Evolutionary conservation across 2,888 invertebrate species (phyloP).

Genomic region (Helicoverpa assulta): DNA sequence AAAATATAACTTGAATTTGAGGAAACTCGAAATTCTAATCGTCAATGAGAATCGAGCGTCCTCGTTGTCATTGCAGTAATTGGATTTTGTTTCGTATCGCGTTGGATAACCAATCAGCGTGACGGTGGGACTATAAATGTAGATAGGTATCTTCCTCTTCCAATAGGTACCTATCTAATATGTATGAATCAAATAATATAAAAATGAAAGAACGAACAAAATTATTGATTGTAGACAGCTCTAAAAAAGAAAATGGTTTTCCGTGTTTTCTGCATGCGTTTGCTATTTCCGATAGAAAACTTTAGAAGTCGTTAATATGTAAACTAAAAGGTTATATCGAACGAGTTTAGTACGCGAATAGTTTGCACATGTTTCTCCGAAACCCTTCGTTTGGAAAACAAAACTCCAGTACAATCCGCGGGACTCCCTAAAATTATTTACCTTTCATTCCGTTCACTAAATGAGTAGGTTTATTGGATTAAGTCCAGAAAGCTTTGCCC

Average conservation of each 20-base stretch:
- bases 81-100: constrained; percentile 69
- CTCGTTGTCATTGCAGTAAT: constrained; percentile 66
- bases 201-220: no score
- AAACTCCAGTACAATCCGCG: constrained; percentile 74
- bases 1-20: constrained; percentile 2
- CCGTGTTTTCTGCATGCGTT: neutral
- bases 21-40: constrained; percentile 12
- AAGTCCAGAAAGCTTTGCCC: constrained; percentile 89
- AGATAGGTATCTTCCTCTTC: neutral
- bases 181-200: no score
- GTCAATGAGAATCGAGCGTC: constrained; percentile 31
- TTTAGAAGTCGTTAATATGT: constrained; percentile 37
- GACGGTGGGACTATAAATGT: neutral
- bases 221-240: no score
- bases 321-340: constrained; percentile 43
- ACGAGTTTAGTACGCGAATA: constrained; percentile 54
- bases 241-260: neutral
- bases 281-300: constrained; percentile 60
- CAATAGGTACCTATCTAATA: neutral
- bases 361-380: constrained; percentile 53
- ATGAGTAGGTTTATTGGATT: constrained; percentile 90
- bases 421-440: constrained; percentile 86
- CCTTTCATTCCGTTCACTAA: constrained; percentile 88
- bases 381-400: constrained; percentile 72
- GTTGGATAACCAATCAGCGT: constrained; percentile 68